Base-by-base conservation (phyloP, 2,888 invertebrate genomes). In the Sialis lutaria region DNA sequence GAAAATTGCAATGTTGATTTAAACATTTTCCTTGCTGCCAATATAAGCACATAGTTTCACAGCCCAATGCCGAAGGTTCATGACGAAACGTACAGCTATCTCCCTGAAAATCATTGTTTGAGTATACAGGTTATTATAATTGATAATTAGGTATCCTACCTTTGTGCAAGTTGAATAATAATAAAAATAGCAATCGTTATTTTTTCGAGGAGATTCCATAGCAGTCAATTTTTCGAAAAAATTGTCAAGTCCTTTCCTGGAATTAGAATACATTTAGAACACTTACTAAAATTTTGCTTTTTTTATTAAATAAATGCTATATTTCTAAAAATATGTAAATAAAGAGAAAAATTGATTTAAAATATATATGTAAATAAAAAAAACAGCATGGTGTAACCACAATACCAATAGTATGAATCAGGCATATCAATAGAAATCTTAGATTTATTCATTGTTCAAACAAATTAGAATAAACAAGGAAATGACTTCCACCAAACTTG, bases 181-280 rank as follows among this genome's bases (percentile, higher is more conserved):
- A 67, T 80, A 89, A 70, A 87, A 89, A 67, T 88, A 88, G 67
- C 88, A 89, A 65, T 88, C 88, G 65, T 84, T 81, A 64, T 82
- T 79, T 69, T 81, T 82, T 59, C 77, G 73, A 56, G 77, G 77
- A 56, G 77, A 77, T 67, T 81, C 80, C 76, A 82, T 76, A 54
- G 63, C 62, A 40, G 65, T 64, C 60, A 64, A 60, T 57, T 65
- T 65, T 49, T 62, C 59, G 54, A 67, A 67, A 58, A 67, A 67
- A 54, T 67, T 67, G 56, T 67, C 67, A 49, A 61, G 58, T 55
- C 65, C 40, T 45, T 52, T 45, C 52, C 53, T 53, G 44, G 22
- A 44, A 43, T 45, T 30, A 34, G 37, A 30, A 35, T n/a, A 37
- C n/a, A 37, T 22, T 22, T 22, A 22, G 22, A 22, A 22, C 22